Evolutionary conservation across 2,797 vertebrate species (phyloP), one percentile per base, ranked within the genome.

Genomic region (Acanthornis magna): DNA sequence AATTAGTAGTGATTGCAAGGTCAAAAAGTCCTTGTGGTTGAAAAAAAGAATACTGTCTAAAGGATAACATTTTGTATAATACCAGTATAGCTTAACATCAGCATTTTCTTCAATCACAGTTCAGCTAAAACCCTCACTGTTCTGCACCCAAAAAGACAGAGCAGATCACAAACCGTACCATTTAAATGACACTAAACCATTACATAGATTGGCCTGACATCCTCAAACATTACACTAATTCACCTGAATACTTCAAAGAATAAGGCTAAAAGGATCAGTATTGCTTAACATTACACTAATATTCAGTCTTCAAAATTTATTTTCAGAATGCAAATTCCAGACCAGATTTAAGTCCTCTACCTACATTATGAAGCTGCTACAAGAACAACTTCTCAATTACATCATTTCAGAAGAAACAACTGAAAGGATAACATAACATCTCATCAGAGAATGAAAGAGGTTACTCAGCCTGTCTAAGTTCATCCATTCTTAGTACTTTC

Each of bases 371-470:
- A 78, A 68, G 36, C 30, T 84, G 21, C 26, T 91, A 88, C 23
- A 6, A 85, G 71, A 91, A 51, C 26, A 26, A 85, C 9, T 48
- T 87, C 94, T 96, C 86, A 93, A 94, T 95, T 91, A 96, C 96
- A 89, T 7, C 0, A 84, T 18, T 94, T 58, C 29, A 90, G 36
- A 75, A 94, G 91, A 91, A 68, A 83, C 42, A 89, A 55, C 78
- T 58, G 76, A 97, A 40, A 91, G 51, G n/a, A 78, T 79, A 96
- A 93, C 26, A 23, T 63, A 88, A 90, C 48, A 70, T 77, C 55
- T 80, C 85, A 77, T 82, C 53, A 61, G 78, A 87, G 77, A 92
- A 80, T 22, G 48, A 80, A 75, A 62, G 25, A 90, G 74, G 82
- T 80, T 83, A 93, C 71, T 81, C 58, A 80, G 61, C 47, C 85